Evolutionary conservation across 1,140 invertebrate species (phyloP).

Genomic region (Zaprionus capensis): DNA sequence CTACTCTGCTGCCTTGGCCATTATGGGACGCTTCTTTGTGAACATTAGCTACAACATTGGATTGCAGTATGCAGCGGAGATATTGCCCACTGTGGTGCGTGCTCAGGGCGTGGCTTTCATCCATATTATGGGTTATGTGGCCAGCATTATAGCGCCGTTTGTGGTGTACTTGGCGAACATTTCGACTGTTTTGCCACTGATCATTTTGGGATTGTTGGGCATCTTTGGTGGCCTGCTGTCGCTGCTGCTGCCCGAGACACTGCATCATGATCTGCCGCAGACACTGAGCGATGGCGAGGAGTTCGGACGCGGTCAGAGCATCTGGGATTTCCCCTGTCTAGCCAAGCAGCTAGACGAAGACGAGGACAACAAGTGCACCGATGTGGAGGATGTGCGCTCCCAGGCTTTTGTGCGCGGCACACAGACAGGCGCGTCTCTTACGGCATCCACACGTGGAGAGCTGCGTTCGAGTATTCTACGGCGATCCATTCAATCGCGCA

Average conservation of each 20-base stretch:
- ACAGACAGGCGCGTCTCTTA: conserved; percentile 85
- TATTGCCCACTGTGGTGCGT: conserved; percentile 93
- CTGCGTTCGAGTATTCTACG: conserved; percentile 88
- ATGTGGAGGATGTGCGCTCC: conserved; percentile 69
- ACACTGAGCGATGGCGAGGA: conserved; percentile 93
- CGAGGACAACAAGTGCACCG: conserved; percentile 50
- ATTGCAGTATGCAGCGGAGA: conserved; percentile 93
- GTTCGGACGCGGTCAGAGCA: conserved; percentile 91
- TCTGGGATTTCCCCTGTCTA: conserved; percentile 91
- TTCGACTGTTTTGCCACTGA: conserved; percentile 88
- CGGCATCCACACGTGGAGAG: conserved; percentile 88
- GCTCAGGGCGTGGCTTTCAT: conserved; percentile 94
- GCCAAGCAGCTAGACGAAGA: conserved; percentile 78
- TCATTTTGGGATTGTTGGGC: conserved; percentile 91
- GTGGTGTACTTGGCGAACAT: conserved; percentile 91
- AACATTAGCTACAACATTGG: conserved; percentile 96
- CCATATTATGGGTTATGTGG: conserved; percentile 94
- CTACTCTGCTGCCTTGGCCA: conserved; percentile 89
- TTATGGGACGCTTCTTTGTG: conserved; percentile 92
- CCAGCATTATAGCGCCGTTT: conserved; percentile 92
- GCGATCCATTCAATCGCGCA: conserved; percentile 79
- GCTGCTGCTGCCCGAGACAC: conserved; percentile 92
- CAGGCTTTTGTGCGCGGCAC: conserved; percentile 76
- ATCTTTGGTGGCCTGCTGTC: conserved; percentile 89
- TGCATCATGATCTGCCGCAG: conserved; percentile 92